These are phyloP conservation scores for Triops longicaudatus DNA, from an alignment of 1,140 invertebrate species.

Conservation along the genomic window DNA sequence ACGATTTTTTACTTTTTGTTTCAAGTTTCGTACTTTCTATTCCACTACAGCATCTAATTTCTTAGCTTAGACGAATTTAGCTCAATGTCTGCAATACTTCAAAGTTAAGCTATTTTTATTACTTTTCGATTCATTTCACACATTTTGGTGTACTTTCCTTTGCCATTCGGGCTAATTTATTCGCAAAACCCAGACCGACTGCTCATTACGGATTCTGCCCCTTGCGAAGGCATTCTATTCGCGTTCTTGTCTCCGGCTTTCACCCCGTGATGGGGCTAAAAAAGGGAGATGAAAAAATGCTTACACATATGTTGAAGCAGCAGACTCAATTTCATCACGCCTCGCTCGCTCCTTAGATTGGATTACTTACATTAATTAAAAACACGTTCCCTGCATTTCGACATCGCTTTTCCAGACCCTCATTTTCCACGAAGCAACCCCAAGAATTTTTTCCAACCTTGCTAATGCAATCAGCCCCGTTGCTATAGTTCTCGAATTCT, in stretches of 20 bases:
- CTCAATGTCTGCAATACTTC: too few relatives aligned
- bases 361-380: constrained; percentile 9
- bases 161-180: too few relatives aligned
- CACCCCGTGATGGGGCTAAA: background rate
- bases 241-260: background rate
- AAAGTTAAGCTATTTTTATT: too few relatives aligned
- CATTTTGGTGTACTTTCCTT: too few relatives aligned
- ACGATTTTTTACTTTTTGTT: too few relatives aligned
- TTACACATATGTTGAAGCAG: background rate
- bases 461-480: background rate
- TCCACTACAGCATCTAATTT: too few relatives aligned
- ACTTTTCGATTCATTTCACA: too few relatives aligned
- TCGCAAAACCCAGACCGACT: too few relatives aligned
- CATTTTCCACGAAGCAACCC: background rate
- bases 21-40: too few relatives aligned
- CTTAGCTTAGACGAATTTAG: too few relatives aligned
- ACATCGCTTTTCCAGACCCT: background rate
- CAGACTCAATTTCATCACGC: constrained; percentile 12
- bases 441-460: background rate
- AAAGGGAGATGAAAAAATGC: background rate
- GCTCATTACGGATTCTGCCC: background rate
- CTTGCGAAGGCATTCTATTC: background rate
- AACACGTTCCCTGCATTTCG: background rate
- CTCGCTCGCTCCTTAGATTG: background rate
- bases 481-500: background rate